Evolutionary conservation across 2,113 vertebrate species (phyloP).

Genomic region (Nibea albiflora): DNA sequence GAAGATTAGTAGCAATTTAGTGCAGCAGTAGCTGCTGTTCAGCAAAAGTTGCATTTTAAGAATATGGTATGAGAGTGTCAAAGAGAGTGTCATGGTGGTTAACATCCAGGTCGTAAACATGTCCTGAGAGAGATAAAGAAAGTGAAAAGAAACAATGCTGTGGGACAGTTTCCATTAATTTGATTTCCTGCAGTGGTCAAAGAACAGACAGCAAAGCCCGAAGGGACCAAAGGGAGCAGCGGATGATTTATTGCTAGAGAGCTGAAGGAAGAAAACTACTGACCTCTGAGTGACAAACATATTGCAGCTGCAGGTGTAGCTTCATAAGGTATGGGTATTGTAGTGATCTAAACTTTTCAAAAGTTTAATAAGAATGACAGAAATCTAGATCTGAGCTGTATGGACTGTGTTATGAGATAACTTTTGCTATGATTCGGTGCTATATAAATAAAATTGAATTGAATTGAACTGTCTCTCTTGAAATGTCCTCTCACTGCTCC

Average conservation of each 20-base stretch:
- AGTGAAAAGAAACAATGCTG: not conserved
- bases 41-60: not conserved
- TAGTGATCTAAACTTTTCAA: not conserved
- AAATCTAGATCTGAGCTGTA: not conserved
- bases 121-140: not conserved
- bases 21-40: not conserved
- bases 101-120: not conserved
- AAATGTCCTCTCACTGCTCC: too few species aligned
- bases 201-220: constrained; percentile 14
- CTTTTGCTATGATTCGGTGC: too few species aligned
- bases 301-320: constrained; percentile 15
- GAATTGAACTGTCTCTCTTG: too few species aligned
- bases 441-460: too few species aligned
- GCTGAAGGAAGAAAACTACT: not conserved
- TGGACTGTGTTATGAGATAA: too few species aligned
- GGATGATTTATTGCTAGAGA: constrained; percentile 42
- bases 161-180: constrained; percentile 33
- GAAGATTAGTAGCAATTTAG: not conserved
- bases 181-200: constrained; percentile 1
- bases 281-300: constrained; percentile 27
- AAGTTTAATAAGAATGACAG: not conserved
- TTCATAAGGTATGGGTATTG: not conserved
- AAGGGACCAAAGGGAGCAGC: constrained; percentile 2
- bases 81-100: not conserved
- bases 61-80: not conserved